Conservation (phyloP, 2,888 invertebrate genomes). For the Drosophila austrosaltans region DNA sequence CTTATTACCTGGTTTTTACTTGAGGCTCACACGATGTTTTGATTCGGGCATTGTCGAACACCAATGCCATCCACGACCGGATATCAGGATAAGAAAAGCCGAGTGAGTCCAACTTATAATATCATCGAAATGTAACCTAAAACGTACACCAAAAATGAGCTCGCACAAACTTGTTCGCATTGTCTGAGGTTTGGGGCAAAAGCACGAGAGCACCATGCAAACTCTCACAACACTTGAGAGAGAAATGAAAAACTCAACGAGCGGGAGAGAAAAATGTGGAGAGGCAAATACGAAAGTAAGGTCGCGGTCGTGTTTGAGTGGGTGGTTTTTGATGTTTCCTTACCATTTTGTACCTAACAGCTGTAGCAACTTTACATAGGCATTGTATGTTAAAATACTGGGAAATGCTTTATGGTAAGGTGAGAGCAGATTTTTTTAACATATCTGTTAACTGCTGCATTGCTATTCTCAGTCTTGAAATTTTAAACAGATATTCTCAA, state of each 20-base stretch:
- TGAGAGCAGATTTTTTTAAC: background rate
- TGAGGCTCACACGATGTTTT: conserved; percentile 21
- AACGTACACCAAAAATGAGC: conserved; percentile 17
- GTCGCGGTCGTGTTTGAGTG: conserved; percentile 23
- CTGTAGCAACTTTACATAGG: background rate
- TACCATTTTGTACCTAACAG: conserved; percentile 37
- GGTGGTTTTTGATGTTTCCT: conserved; percentile 51
- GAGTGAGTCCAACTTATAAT: conserved; percentile 55
- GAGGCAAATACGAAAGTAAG: conserved; percentile 33
- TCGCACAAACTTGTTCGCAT: conserved; percentile 63
- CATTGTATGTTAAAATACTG: conserved; percentile 42
- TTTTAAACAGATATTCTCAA: background rate
- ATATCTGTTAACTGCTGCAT: background rate
- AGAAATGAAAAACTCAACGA: background rate
- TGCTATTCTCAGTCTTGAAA: background rate
- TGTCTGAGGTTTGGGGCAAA: conserved; percentile 64
- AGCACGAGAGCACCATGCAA: conserved; percentile 4
- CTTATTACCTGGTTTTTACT: conserved; percentile 80
- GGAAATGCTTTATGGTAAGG: conserved; percentile 44
- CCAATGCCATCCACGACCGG: conserved; percentile 41
- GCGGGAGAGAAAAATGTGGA: conserved; percentile 1
- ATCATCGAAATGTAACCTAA: conserved; percentile 41
- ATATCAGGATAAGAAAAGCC: conserved; percentile 64
- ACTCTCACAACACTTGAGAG: conserved; percentile 3
- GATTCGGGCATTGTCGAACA: conserved; percentile 20